Percentiles rank a stretch among this genome's conserved stretches.
These are phyloP conservation scores for Hemaris fuciformis DNA, from an alignment of 2,888 invertebrate genomes.

Conservation along the genomic window DNA sequence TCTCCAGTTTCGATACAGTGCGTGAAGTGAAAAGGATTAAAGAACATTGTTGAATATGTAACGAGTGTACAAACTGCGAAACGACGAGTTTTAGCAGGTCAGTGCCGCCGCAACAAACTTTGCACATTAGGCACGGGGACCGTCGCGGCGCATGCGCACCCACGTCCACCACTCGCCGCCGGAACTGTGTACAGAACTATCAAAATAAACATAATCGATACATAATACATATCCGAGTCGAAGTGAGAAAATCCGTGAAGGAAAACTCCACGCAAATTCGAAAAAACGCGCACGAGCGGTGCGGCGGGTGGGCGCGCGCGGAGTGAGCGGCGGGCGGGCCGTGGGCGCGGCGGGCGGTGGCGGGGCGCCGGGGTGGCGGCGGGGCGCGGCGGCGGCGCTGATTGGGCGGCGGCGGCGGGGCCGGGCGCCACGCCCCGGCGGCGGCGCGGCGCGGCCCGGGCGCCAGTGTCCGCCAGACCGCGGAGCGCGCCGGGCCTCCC, in stretches of 20 bases:
- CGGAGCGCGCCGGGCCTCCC: constrained; percentile 51
- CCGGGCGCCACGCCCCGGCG: constrained; percentile 56
- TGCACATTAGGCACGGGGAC: constrained; percentile 60
- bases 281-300: constrained; percentile 61
- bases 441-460: constrained; percentile 54
- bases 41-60: constrained; percentile 31
- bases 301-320: constrained; percentile 55
- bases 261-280: constrained; percentile 54
- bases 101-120: constrained; percentile 55
- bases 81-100: constrained; percentile 40
- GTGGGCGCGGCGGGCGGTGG: constrained; percentile 22
- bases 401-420: constrained; percentile 41
- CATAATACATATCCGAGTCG: constrained; percentile 13
- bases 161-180: constrained; percentile 33
- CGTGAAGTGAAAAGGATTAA: constrained; percentile 24
- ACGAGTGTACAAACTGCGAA: constrained; percentile 26
- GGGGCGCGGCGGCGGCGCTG: constrained; percentile 31
- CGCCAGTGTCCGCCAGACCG: constrained; percentile 80
- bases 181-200: constrained; percentile 21
- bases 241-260: constrained; percentile 56
- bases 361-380: constrained; percentile 26
- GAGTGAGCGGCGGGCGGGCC: constrained; percentile 53
- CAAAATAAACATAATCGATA: constrained; percentile 10
- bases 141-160: constrained; percentile 50
- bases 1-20: not conserved